These are phyloP conservation scores for Anser cygnoides DNA, from an alignment of 2,113 vertebrate genomes.

Conservation along the genomic window DNA sequence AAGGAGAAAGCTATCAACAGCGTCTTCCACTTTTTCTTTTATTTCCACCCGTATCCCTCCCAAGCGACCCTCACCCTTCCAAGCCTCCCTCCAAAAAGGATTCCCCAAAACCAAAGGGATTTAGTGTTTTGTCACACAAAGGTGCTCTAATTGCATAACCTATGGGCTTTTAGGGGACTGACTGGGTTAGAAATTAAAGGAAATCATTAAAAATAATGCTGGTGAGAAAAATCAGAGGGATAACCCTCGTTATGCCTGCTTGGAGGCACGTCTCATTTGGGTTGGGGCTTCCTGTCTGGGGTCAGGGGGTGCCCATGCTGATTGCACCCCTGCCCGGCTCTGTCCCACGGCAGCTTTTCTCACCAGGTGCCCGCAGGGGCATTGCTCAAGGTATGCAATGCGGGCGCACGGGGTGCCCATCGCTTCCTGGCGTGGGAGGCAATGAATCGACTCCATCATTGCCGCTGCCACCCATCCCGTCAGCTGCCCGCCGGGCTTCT, in stretches of 20 bases:
- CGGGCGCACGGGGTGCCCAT: constrained; percentile 1
- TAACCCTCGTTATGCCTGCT: background rate
- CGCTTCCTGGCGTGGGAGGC: constrained; percentile 61
- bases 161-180: background rate
- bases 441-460: background rate
- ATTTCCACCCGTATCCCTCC: too few relatives aligned
- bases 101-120: background rate
- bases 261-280: background rate
- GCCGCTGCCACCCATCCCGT: background rate
- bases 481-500: background rate
- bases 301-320: background rate
- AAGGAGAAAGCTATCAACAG: too few relatives aligned
- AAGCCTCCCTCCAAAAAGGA: background rate
- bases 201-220: background rate
- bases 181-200: background rate
- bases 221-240: background rate
- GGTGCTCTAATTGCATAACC: background rate
- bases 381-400: background rate
- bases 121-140: background rate
- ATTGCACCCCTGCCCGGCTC: background rate
- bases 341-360: background rate
- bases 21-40: too few relatives aligned
- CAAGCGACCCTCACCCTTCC: background rate
- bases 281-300: background rate
- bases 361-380: background rate